A percentile compares a stretch with the other conserved stretches of the same genome.
Conservation (phyloP, 2,888 invertebrate genomes). For the Phorcus lineatus region DNA sequence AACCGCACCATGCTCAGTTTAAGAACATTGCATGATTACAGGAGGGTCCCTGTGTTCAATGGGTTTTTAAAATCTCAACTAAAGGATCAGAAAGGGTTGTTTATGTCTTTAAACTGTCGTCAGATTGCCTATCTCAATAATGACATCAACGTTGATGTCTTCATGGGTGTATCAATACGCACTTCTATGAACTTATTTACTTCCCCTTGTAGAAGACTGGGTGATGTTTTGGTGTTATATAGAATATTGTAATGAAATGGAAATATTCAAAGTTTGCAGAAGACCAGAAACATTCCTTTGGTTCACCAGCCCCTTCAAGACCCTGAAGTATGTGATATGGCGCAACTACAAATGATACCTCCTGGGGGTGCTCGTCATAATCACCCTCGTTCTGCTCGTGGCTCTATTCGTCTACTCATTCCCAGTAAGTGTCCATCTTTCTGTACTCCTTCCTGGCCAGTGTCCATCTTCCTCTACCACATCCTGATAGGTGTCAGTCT, state of each 20-base stretch:
- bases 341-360: conserved; percentile 76
- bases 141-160: too few species aligned
- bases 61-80: too few species aligned
- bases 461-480: background rate
- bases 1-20: too few species aligned
- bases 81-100: too few species aligned
- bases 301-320: conserved; percentile 77
- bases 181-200: too few species aligned
- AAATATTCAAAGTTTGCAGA: conserved; percentile 57
- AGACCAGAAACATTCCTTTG: conserved; percentile 78
- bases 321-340: conserved; percentile 76
- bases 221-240: too few species aligned
- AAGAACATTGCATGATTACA: too few species aligned
- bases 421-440: conserved; percentile 71
- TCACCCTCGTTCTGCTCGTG: conserved; percentile 74
- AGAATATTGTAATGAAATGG: background rate
- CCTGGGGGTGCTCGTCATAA: conserved; percentile 71
- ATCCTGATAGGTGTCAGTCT: background rate
- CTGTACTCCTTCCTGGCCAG: background rate
- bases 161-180: too few species aligned
- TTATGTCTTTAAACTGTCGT: too few species aligned
- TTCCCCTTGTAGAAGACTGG: too few species aligned
- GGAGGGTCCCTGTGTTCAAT: too few species aligned
- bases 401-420: conserved; percentile 76
- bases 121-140: too few species aligned